Evolutionary conservation across 2,113 vertebrate genomes (phyloP).

Genomic region (Daphoenositta chrysoptera): DNA sequence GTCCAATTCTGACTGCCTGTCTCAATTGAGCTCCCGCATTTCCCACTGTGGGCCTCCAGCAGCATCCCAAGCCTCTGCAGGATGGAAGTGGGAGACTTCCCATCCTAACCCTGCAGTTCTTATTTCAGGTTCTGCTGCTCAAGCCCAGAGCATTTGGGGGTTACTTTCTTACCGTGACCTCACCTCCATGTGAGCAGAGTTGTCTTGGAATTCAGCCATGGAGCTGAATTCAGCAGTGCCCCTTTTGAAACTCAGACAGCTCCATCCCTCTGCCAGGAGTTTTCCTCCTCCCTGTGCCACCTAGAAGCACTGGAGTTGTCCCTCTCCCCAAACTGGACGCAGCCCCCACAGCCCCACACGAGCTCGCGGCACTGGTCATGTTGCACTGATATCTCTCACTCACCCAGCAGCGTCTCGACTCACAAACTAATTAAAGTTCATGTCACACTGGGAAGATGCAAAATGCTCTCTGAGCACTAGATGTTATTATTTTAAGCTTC

Average conservation of each 20-base stretch:
- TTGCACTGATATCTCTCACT: neutral
- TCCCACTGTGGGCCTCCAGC: neutral
- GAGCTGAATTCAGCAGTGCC: neutral
- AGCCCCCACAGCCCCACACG: rapidly evolving
- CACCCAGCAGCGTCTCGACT: neutral
- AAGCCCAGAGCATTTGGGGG: neutral
- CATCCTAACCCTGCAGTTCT: neutral
- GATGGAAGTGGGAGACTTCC: neutral
- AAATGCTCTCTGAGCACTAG: conserved; percentile 1
- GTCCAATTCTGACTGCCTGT: rapidly evolving
- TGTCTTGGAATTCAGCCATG: neutral
- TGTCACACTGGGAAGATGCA: conserved; percentile 31
- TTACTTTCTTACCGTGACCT: neutral
- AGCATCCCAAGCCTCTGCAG: neutral
- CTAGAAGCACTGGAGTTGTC: neutral
- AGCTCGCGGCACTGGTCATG: neutral
- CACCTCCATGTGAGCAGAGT: neutral
- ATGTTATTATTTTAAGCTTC: conserved; percentile 56
- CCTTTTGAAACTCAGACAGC: neutral
- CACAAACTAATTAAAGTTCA: conserved; percentile 47
- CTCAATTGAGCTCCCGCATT: rapidly evolving
- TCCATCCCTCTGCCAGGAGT: neutral
- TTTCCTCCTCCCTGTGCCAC: neutral
- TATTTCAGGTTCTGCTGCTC: neutral
- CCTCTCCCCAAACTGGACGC: neutral